Conservation (phyloP, 2,113 vertebrate genomes). For the Puffinus mauretanicus region DNA sequence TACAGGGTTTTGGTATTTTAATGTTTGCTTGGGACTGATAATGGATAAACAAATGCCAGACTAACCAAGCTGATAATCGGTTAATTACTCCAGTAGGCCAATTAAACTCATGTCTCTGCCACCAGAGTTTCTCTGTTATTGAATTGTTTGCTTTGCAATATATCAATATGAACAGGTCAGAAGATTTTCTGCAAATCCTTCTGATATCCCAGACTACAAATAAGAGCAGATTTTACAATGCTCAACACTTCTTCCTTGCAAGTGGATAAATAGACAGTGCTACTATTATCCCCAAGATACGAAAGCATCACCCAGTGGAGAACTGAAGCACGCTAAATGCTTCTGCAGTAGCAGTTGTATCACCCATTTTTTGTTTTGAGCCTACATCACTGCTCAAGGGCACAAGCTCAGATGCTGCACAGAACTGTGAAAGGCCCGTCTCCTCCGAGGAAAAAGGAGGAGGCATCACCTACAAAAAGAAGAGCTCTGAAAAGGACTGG, state of each 20-base stretch:
- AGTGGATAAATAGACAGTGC: background rate
- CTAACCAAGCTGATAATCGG: too few relatives aligned
- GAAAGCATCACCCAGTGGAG: background rate
- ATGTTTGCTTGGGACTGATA: background rate
- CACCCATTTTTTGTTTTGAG: background rate
- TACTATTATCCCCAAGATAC: accelerated
- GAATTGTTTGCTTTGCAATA: background rate
- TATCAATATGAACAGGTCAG: accelerated
- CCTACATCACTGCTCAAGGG: background rate
- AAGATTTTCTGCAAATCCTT: background rate
- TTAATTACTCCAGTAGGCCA: background rate
- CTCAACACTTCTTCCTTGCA: background rate
- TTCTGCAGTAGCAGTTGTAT: background rate
- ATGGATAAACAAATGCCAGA: background rate
- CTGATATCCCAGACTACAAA: background rate
- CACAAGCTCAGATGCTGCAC: background rate
- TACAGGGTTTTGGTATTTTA: background rate
- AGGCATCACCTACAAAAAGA: background rate
- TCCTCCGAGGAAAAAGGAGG: background rate
- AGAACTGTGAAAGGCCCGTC: accelerated
- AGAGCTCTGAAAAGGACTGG: background rate
- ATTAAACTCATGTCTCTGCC: background rate
- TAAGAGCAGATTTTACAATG: background rate
- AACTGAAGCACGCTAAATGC: accelerated
- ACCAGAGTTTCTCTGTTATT: background rate